Percentiles rank a stretch among this genome's conserved stretches.
Conservation (phyloP, 2,888 invertebrate genomes). For the Rhaphigaster nebulosa region DNA sequence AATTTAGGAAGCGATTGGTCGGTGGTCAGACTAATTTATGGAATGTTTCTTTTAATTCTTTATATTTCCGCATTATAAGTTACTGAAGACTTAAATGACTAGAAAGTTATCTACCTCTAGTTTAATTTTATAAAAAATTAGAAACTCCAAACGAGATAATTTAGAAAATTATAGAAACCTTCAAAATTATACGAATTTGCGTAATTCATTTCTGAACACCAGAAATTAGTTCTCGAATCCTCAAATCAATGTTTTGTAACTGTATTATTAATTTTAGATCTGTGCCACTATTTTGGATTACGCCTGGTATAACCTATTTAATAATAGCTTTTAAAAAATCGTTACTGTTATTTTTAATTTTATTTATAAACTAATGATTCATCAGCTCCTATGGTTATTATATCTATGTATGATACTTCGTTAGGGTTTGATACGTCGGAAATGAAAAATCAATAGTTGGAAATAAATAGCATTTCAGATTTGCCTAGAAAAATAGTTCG, state of each 20-base stretch:
- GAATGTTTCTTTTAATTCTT: not conserved
- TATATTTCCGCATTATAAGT: not conserved
- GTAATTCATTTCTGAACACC: not conserved
- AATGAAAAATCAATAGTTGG: no score
- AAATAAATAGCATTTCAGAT: no score
- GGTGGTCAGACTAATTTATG: no score
- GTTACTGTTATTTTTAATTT: no score
- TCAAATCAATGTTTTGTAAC: not conserved
- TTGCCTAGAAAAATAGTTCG: no score
- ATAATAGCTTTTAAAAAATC: not conserved
- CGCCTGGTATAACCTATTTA: not conserved
- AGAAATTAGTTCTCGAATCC: not conserved
- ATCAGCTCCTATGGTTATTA: no score
- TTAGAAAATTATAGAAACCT: not conserved
- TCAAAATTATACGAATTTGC: not conserved
- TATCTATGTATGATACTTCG: no score
- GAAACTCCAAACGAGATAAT: not conserved
- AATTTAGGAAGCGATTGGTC: no score
- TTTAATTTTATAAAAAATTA: not conserved
- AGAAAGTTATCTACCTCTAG: not conserved
- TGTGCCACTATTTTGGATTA: not conserved
- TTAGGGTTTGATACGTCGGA: no score
- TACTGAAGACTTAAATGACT: not conserved
- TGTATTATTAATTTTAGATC: not conserved
- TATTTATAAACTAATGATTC: no score